Evolutionary conservation across 2,113 vertebrate genomes (phyloP).

Genomic region (Hydrochoerus hydrochaeris): DNA sequence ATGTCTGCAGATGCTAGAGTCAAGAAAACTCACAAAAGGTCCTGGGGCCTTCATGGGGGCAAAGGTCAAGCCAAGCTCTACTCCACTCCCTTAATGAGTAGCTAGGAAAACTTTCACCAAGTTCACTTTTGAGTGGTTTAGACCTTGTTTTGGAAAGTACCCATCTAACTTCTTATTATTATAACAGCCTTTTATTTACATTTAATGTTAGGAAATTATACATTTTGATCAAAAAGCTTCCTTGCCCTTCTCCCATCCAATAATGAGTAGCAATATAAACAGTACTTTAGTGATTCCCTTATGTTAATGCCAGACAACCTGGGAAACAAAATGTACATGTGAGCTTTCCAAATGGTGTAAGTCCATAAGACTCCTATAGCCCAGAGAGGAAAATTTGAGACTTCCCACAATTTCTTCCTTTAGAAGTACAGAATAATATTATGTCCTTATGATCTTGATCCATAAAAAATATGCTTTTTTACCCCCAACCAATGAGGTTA

Average conservation of each 20-base stretch:
- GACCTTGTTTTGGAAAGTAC: conserved; percentile 63
- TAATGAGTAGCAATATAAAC: conserved; percentile 42
- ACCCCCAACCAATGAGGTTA: conserved; percentile 23
- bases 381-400: background rate
- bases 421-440: conserved; percentile 41
- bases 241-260: conserved; percentile 18
- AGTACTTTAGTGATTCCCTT: conserved; percentile 7
- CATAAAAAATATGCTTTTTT: background rate
- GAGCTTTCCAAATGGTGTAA: background rate
- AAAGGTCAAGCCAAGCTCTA: conserved; percentile 46
- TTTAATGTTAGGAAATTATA: conserved; percentile 63
- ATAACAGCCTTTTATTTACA: conserved; percentile 57
- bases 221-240: conserved; percentile 55
- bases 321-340: background rate
- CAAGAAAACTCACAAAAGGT: conserved; percentile 25
- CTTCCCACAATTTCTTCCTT: background rate
- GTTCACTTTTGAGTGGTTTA: conserved; percentile 53
- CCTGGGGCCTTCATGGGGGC: background rate
- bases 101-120: conserved; percentile 27
- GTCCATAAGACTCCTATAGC: background rate
- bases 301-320: background rate
- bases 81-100: conserved; percentile 33
- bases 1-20: conserved; percentile 38
- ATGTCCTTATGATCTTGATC: background rate
- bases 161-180: conserved; percentile 50